Percentiles rank a stretch among this genome's conserved stretches.
Evolutionary conservation across 2,113 vertebrate species (phyloP).

Genomic region (Pyxicephalus adspersus): DNA sequence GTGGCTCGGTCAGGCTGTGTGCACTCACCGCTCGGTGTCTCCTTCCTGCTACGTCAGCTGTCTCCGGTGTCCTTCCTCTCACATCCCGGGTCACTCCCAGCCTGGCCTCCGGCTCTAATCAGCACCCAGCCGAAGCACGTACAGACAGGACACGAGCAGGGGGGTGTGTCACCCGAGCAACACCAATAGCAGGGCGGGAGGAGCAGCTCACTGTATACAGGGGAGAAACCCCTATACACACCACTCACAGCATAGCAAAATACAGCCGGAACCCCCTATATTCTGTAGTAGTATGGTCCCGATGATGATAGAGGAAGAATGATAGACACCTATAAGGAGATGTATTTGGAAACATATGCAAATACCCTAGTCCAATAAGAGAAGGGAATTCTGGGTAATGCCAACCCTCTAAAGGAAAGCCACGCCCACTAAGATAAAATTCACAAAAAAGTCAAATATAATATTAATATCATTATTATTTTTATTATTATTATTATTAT

Average conservation of each 20-base stretch:
- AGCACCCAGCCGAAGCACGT: background rate
- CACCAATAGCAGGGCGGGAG: background rate
- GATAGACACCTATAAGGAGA: too few relatives aligned
- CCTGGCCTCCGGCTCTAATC: background rate
- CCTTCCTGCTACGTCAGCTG: background rate
- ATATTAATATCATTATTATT: too few relatives aligned
- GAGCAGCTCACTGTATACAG: background rate
- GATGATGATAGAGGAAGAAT: background rate
- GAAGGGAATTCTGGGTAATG: too few relatives aligned
- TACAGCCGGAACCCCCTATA: background rate
- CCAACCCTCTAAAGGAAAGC: too few relatives aligned
- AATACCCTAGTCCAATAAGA: too few relatives aligned
- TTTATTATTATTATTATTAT: too few relatives aligned
- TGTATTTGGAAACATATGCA: too few relatives aligned
- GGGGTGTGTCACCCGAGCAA: background rate
- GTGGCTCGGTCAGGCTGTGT: too few relatives aligned
- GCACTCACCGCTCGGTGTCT: background rate
- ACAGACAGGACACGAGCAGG: background rate
- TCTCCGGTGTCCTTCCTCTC: conserved; percentile 16
- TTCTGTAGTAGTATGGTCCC: background rate
- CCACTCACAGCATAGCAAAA: background rate
- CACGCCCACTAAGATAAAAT: too few relatives aligned
- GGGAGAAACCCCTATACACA: background rate
- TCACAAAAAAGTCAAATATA: too few relatives aligned
- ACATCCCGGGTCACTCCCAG: background rate